phyloP scores from a whole-genome alignment of 2,797 vertebrate species.

The Melanotaenia boesemani region DNA sequence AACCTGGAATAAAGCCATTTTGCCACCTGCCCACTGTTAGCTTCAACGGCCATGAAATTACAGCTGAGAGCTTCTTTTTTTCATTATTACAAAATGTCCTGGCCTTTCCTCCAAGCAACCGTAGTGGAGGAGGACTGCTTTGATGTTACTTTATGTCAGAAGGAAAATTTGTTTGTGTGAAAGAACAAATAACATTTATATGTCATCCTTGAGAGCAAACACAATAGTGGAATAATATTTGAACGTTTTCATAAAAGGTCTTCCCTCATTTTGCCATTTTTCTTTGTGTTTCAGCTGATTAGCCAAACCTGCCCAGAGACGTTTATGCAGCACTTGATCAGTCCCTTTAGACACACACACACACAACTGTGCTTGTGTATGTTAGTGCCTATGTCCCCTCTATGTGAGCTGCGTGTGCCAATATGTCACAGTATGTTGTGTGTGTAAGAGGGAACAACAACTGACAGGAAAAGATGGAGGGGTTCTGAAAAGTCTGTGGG shows the following conservation, averaged over 20 bases:
- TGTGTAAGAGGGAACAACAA: conserved; percentile 49
- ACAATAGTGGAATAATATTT: conserved; percentile 36
- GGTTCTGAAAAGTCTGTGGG: conserved; percentile 77
- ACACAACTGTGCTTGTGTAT: not conserved
- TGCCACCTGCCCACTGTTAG: conserved; percentile 72
- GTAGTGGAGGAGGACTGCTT: conserved; percentile 63
- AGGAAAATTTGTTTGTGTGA: conserved; percentile 64
- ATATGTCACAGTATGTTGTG: conserved; percentile 47
- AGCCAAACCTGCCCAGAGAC: conserved; percentile 21
- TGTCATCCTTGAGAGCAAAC: conserved; percentile 38
- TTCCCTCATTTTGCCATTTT: not conserved
- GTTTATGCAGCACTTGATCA: conserved; percentile 31
- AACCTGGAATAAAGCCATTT: conserved; percentile 82
- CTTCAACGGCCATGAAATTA: conserved; percentile 84
- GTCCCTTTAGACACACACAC: conserved; percentile 4
- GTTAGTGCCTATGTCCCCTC: conserved; percentile 1
- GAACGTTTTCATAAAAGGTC: conserved; percentile 20
- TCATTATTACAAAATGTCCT: conserved; percentile 71
- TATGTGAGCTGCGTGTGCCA: conserved; percentile 12
- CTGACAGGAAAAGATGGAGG: conserved; percentile 51
- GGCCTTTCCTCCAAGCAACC: conserved; percentile 70
- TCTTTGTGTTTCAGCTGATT: conserved; percentile 29
- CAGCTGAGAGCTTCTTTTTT: conserved; percentile 74
- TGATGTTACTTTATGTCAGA: conserved; percentile 64
- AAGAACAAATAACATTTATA: conserved; percentile 53